phyloP scores from a whole-genome alignment of 1,140 invertebrate genomes.

The Bombyx mandarina region DNA sequence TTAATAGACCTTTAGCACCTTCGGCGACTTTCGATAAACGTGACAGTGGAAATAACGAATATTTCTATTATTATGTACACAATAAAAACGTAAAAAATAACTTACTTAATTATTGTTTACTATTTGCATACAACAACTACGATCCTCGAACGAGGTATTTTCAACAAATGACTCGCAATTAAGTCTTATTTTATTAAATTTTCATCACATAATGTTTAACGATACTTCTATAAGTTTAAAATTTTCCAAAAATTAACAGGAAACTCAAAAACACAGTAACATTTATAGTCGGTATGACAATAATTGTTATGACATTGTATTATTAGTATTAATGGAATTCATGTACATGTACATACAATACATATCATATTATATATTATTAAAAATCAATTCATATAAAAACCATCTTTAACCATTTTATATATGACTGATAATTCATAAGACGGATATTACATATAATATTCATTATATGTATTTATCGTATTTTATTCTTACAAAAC shows the following conservation, averaged over 20 bases:
- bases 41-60: constrained; percentile 64
- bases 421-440: constrained; percentile 59
- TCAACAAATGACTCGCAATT: constrained; percentile 69
- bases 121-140: constrained; percentile 70
- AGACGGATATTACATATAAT: constrained; percentile 69
- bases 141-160: constrained; percentile 54
- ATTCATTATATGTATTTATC: constrained; percentile 55
- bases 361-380: constrained; percentile 49
- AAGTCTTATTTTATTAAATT: constrained; percentile 66
- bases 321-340: constrained; percentile 26
- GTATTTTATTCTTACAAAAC: constrained; percentile 65
- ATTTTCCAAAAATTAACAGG: constrained; percentile 43
- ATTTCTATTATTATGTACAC: constrained; percentile 60
- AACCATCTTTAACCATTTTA: constrained; percentile 59
- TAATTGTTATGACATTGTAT: constrained; percentile 13
- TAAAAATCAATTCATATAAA: constrained; percentile 66
- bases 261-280: constrained; percentile 48
- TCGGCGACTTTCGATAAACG: constrained; percentile 56
- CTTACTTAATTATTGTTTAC: constrained; percentile 70
- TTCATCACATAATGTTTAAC: constrained; percentile 65
- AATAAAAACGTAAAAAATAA: constrained; percentile 71
- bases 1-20: constrained; percentile 69
- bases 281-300: constrained; percentile 17
- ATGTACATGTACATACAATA: constrained; percentile 59
- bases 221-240: constrained; percentile 53